phyloP scores from a whole-genome alignment of 1,140 invertebrate species.

The Papilio polyxenes region DNA sequence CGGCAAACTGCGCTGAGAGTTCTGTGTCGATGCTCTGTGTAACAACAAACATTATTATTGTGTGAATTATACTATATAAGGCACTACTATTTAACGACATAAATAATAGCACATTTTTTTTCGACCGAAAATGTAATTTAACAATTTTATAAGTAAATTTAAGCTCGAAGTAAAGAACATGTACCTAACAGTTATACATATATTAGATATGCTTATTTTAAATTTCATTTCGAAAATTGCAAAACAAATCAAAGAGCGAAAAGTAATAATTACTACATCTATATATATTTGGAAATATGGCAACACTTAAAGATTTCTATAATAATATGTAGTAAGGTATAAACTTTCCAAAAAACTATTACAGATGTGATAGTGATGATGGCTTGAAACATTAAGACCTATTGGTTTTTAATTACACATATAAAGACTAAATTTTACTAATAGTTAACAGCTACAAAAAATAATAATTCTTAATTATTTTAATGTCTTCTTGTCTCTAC shows the following conservation, averaged over 20 bases:
- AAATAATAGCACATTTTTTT: background rate
- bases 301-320: background rate
- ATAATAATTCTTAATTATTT: background rate
- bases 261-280: background rate
- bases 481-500: background rate
- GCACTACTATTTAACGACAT: background rate
- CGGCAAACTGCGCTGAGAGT: slow-evolving; percentile 77
- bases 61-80: background rate
- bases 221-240: background rate
- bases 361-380: background rate
- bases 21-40: slow-evolving; percentile 73
- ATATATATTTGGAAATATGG: background rate
- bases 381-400: background rate
- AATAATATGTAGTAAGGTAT: background rate
- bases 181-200: no score
- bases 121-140: background rate
- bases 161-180: no score
- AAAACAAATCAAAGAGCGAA: background rate
- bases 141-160: background rate
- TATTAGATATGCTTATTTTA: background rate
- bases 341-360: background rate
- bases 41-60: slow-evolving; percentile 30
- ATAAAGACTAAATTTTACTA: background rate
- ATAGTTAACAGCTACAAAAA: background rate
- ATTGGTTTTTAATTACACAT: background rate